Conservation (phyloP, 2,113 vertebrate species). For the Myotis yumanensis region DNA sequence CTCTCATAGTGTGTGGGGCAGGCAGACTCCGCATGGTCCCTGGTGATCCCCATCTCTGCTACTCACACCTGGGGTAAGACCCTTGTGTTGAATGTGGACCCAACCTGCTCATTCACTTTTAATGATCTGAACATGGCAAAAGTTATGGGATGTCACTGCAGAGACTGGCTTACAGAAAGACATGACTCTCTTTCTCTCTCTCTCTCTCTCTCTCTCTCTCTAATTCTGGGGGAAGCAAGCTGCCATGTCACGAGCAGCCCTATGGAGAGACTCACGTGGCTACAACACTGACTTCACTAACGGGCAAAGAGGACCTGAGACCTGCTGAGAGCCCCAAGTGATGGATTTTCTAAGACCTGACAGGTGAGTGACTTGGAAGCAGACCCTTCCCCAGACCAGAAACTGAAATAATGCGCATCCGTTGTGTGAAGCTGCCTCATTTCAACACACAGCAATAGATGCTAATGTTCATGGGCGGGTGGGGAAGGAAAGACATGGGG, state of each 20-base stretch:
- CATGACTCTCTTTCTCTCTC: fast-evolving
- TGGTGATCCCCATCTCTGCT: background rate
- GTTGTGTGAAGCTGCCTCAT: background rate
- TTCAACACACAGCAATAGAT: no score
- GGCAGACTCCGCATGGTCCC: fast-evolving
- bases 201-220: background rate
- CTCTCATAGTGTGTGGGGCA: fast-evolving
- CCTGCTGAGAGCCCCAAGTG: background rate
- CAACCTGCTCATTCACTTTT: background rate
- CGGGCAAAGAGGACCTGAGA: background rate
- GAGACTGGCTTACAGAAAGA: background rate
- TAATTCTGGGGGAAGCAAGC: background rate
- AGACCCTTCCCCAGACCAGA: background rate
- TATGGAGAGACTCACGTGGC: background rate
- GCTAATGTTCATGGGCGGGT: fast-evolving
- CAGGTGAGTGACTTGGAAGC: background rate
- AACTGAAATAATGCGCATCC: fast-evolving
- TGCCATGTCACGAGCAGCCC: background rate
- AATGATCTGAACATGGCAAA: background rate
- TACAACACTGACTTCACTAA: background rate
- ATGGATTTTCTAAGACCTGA: background rate
- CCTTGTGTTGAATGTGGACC: no score
- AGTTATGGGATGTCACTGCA: no score
- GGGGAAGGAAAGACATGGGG: fast-evolving
- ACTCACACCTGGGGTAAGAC: fast-evolving